Conservation (phyloP, 2,797 vertebrate genomes). For the Calcarius lapponicus region DNA sequence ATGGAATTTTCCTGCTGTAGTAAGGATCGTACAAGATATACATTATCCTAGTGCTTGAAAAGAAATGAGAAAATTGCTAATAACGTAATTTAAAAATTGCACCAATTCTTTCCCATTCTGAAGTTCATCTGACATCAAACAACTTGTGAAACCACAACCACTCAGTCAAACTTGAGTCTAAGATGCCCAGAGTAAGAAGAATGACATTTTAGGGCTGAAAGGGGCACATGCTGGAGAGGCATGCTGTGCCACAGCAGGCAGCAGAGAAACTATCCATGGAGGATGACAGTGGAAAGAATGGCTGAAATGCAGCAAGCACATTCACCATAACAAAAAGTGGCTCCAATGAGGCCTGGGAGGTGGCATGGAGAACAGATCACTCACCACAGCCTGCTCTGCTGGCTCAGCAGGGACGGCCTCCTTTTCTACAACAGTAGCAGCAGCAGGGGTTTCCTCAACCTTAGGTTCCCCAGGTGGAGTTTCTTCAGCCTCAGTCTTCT, state of each 20-base stretch:
- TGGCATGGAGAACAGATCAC: background rate
- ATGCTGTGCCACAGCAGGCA: background rate
- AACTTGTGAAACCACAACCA: background rate
- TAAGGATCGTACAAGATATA: background rate
- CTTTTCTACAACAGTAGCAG: slow-evolving; percentile 15
- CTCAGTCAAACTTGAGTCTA: background rate
- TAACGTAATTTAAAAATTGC: background rate
- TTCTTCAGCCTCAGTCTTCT: slow-evolving; percentile 75
- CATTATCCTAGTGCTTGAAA: background rate
- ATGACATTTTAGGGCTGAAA: background rate
- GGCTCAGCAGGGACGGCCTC: slow-evolving; percentile 33
- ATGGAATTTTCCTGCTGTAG: background rate
- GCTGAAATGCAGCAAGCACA: background rate
- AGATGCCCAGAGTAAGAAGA: background rate
- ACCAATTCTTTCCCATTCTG: background rate
- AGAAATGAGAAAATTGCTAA: background rate
- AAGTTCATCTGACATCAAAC: background rate
- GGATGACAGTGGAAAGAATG: background rate
- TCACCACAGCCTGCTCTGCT: slow-evolving; percentile 74
- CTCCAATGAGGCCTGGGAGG: background rate
- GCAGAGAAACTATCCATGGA: background rate
- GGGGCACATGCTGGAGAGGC: background rate
- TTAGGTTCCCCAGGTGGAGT: slow-evolving; percentile 62
- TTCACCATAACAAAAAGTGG: background rate
- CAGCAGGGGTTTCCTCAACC: slow-evolving; percentile 63